Percentiles rank a stretch among this genome's conserved stretches.
Evolutionary conservation across 2,888 invertebrate species (phyloP).

Genomic region (Apotomis betuletana): DNA sequence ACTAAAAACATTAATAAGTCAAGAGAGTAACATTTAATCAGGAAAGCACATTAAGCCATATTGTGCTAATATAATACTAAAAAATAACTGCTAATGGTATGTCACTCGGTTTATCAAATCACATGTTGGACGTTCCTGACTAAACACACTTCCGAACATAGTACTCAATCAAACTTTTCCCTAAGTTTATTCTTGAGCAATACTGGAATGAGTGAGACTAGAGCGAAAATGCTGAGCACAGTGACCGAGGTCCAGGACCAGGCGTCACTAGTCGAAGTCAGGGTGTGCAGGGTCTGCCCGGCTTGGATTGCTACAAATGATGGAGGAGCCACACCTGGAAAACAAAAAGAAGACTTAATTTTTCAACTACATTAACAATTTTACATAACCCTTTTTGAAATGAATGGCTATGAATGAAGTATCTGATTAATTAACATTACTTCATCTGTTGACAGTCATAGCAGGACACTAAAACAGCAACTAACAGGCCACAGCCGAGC

Average conservation of each 20-base stretch:
- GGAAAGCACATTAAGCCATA: conserved; percentile 15
- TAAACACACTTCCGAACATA: conserved; percentile 13
- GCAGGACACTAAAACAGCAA: too few relatives aligned
- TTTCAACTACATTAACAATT: too few relatives aligned
- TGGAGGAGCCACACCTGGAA: conserved; percentile 96
- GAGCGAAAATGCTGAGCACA: conserved; percentile 90
- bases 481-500: too few relatives aligned
- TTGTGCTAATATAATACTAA: conserved; percentile 17
- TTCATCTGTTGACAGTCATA: too few relatives aligned
- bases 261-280: conserved; percentile 94
- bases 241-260: conserved; percentile 94
- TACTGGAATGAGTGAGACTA: conserved; percentile 94
- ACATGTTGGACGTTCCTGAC: neutral
- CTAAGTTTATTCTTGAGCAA: conserved; percentile 91
- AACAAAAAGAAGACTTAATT: conserved; percentile 10
- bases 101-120: neutral
- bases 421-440: too few relatives aligned
- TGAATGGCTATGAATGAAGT: too few relatives aligned
- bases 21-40: conserved; percentile 43
- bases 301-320: conserved; percentile 99
- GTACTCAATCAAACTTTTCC: conserved; percentile 88
- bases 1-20: conserved; percentile 55
- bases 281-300: conserved; percentile 96
- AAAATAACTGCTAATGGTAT: conserved; percentile 34
- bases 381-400: too few relatives aligned